Percentiles rank a stretch among this genome's conserved stretches.
Evolutionary conservation across 37 sponge, comb jelly and placozoan genomes (phyloP).

Genomic region (Theonella swinhoei): DNA sequence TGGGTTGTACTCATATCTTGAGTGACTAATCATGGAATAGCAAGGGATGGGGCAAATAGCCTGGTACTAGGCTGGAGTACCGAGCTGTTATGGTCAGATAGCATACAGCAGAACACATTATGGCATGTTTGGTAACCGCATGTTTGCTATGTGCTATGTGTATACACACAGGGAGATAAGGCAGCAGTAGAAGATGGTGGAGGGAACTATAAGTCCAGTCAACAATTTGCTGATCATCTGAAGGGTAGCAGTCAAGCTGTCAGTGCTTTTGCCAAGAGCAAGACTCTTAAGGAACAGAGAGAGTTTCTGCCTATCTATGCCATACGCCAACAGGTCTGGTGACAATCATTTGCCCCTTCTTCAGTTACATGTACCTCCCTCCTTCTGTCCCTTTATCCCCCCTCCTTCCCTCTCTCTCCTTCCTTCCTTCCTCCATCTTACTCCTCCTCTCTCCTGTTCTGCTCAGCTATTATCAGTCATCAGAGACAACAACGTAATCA

Average conservation of each 20-base stretch:
- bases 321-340: slow-evolving; percentile 74
- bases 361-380: too few relatives aligned
- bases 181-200: slow-evolving; percentile 68
- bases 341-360: neutral
- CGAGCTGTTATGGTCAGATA: too few relatives aligned
- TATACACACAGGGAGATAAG: too few relatives aligned
- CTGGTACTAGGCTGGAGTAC: too few relatives aligned
- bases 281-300: slow-evolving; percentile 90
- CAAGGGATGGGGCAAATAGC: too few relatives aligned
- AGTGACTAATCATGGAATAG: too few relatives aligned
- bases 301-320: slow-evolving; percentile 98
- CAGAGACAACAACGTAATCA: slow-evolving; percentile 92
- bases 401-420: neutral
- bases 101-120: too few relatives aligned
- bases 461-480: slow-evolving; percentile 81
- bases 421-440: neutral
- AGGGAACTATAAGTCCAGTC: slow-evolving; percentile 84
- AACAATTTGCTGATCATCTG: slow-evolving; percentile 95
- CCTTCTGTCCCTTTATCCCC: too few relatives aligned
- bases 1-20: too few relatives aligned
- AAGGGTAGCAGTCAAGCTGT: slow-evolving; percentile 75
- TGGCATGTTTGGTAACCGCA: too few relatives aligned
- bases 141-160: too few relatives aligned
- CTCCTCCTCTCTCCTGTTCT: neutral
- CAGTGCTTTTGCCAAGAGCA: slow-evolving; percentile 90